Conservation (phyloP, 2,797 vertebrate species). For the Paramormyrops hopkinsi region DNA sequence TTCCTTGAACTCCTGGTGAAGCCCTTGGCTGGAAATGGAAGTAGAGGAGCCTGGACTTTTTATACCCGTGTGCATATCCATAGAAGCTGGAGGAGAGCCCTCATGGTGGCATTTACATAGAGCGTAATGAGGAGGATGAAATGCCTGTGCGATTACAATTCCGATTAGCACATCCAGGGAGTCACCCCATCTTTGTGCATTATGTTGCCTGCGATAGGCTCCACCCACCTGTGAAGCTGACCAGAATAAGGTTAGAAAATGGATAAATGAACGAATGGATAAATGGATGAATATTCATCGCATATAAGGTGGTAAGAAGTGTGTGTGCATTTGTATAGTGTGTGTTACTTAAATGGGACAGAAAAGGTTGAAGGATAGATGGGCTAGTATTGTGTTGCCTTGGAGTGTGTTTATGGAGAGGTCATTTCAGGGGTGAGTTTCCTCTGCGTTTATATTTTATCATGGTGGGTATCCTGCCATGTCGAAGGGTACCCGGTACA, state of each 20-base stretch:
- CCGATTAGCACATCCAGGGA: background rate
- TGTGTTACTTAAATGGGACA: background rate
- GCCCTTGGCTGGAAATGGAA: background rate
- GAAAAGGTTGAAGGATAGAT: background rate
- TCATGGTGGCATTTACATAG: background rate
- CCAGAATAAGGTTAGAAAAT: background rate
- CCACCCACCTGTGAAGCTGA: background rate
- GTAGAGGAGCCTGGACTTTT: background rate
- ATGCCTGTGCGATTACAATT: background rate
- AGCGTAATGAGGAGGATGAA: background rate
- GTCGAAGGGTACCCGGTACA: slow-evolving; percentile 7
- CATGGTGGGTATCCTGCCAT: background rate
- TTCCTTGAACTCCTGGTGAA: background rate
- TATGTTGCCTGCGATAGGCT: background rate
- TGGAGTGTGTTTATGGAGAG: background rate
- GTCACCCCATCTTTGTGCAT: background rate
- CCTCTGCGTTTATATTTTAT: background rate
- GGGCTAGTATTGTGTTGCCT: background rate
- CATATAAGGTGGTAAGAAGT: background rate
- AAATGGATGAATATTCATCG: background rate
- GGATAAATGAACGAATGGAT: background rate
- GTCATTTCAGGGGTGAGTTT: background rate
- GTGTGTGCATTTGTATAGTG: background rate
- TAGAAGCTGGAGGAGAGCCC: slow-evolving; percentile 11
- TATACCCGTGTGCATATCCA: slow-evolving; percentile 42